A percentile compares a stretch with the other conserved stretches of the same genome.
Evolutionary conservation across 2,888 invertebrate genomes (phyloP).

Genomic region (Trachelus iudaicus): DNA sequence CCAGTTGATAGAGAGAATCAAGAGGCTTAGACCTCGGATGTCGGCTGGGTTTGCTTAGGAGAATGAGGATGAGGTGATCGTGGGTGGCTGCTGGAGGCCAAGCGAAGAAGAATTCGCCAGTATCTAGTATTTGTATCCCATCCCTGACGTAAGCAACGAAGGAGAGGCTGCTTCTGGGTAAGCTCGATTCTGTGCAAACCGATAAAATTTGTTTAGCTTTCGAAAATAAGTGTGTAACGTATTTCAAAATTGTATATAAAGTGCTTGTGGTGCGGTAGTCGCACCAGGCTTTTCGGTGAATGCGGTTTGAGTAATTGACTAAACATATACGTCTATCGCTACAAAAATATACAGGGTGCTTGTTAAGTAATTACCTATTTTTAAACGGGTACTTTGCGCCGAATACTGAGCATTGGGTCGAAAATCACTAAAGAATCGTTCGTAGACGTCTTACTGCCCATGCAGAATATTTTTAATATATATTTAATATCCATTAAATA

Average conservation of each 20-base stretch:
- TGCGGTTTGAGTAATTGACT: constrained; percentile 8
- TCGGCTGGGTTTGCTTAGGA: not conserved
- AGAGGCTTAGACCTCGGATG: not conserved
- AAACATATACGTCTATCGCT: constrained; percentile 6
- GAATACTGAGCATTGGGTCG: not conserved
- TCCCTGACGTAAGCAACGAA: not conserved
- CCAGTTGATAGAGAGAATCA: not conserved
- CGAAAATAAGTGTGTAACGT: not conserved
- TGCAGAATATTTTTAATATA: too few relatives aligned
- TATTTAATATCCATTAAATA: not conserved
- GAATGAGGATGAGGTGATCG: not conserved
- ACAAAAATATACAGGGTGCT: constrained; percentile 8
- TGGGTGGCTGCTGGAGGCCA: not conserved
- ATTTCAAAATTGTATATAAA: not conserved
- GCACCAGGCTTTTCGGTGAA: not conserved
- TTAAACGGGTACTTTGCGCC: not conserved
- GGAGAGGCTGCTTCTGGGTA: constrained; percentile 1
- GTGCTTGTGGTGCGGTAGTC: not conserved
- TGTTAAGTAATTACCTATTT: constrained; percentile 5
- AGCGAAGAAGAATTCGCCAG: not conserved
- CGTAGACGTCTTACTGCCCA: not conserved
- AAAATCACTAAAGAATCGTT: not conserved
- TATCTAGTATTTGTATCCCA: not conserved
- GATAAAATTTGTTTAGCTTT: constrained; percentile 4
- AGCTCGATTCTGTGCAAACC: constrained; percentile 4